These are phyloP conservation scores for Drosophila anomalipes DNA, from an alignment of 2,888 invertebrate species.

Conservation along the genomic window DNA sequence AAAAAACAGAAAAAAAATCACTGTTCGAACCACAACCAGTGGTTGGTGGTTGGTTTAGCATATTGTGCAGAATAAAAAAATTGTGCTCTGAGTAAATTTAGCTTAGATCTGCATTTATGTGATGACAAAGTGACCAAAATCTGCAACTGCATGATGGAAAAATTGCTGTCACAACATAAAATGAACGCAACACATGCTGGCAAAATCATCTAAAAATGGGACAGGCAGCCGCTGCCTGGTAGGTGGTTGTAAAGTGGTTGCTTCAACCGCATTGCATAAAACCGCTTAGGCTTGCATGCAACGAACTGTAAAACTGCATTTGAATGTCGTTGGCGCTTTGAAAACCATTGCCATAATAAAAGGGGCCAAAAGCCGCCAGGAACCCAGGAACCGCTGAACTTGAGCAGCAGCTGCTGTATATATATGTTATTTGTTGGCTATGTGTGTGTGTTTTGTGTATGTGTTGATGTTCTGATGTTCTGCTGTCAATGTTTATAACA, in stretches of 20 bases:
- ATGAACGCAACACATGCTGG: conserved; percentile 36
- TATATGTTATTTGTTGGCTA: not conserved
- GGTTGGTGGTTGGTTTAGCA: conserved; percentile 53
- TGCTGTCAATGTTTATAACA: conserved; percentile 67
- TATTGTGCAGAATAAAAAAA: conserved; percentile 51
- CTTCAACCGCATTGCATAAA: conserved; percentile 56
- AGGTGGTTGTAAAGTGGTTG: conserved; percentile 25
- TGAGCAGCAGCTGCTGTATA: conserved; percentile 26
- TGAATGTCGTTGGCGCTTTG: conserved; percentile 54
- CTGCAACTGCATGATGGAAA: conserved; percentile 60
- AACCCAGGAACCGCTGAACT: conserved; percentile 36
- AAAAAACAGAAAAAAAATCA: conserved; percentile 40
- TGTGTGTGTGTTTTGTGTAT: not conserved
- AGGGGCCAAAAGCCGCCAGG: conserved; percentile 11
- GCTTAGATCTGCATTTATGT: conserved; percentile 73
- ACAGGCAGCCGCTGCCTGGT: not conserved
- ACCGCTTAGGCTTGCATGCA: conserved; percentile 79
- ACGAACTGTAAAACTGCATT: conserved; percentile 78
- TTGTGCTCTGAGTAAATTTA: conserved; percentile 49
- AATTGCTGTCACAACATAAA: conserved; percentile 78
- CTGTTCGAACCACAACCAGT: conserved; percentile 10
- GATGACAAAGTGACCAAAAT: conserved; percentile 75
- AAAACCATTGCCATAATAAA: conserved; percentile 15
- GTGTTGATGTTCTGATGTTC: not conserved
- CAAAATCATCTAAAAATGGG: conserved; percentile 37